Evolutionary conservation across 2,888 invertebrate genomes (phyloP).

Genomic region (Noctua janthe): DNA sequence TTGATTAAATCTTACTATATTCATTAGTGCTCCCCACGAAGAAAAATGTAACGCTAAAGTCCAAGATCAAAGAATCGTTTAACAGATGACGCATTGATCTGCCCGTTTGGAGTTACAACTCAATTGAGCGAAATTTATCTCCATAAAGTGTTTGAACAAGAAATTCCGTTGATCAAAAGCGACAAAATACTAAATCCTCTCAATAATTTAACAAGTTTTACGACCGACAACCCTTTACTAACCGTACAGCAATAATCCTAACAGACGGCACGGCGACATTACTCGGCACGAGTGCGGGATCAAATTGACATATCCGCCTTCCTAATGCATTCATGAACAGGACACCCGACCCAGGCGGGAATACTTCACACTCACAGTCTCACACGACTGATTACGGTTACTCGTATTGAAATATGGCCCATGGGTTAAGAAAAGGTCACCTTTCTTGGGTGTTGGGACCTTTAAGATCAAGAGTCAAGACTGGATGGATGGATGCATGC

Average conservation of each 20-base stretch:
- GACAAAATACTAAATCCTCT: slow-evolving; percentile 15
- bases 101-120: neutral
- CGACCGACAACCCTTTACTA: slow-evolving; percentile 31
- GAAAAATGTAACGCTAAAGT: slow-evolving; percentile 5
- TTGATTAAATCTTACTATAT: slow-evolving; percentile 7
- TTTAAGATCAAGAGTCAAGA: slow-evolving; percentile 9
- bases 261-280: slow-evolving; percentile 70
- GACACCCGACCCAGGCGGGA: slow-evolving; percentile 54
- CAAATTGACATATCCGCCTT: slow-evolving; percentile 85
- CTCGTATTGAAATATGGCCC: slow-evolving; percentile 18
- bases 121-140: slow-evolving; percentile 22
- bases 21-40: neutral
- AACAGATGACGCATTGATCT: slow-evolving; percentile 17
- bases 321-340: slow-evolving; percentile 76
- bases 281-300: slow-evolving; percentile 71
- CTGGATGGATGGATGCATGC: neutral
- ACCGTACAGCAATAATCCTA: slow-evolving; percentile 44
- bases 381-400: slow-evolving; percentile 25
- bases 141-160: neutral
- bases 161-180: neutral
- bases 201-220: slow-evolving; percentile 34
- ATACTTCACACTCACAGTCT: slow-evolving; percentile 51
- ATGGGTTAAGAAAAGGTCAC: slow-evolving; percentile 21
- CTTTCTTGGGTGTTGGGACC: slow-evolving; percentile 2
- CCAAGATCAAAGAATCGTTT: neutral